Base-by-base conservation (phyloP, 2,113 vertebrate species). In the Clinocottus analis region DNA sequence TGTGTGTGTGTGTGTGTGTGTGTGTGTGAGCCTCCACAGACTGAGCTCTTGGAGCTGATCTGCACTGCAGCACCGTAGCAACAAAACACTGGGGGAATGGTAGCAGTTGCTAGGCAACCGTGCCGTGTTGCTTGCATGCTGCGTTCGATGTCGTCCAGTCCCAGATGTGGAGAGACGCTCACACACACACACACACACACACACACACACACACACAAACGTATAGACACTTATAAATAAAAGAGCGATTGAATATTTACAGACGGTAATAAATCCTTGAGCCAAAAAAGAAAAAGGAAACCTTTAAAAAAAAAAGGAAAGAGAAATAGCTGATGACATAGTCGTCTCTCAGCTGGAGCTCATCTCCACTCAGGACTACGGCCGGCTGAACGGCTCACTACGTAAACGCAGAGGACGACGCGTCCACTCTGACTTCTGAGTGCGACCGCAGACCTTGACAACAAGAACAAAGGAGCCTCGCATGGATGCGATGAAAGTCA, bases 31-130 rank as follows among this genome's bases (percentile, higher is more conserved):
- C 91, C 90, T 91, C 90, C 75, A 92, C 82, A 89, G 90, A 85
- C 86, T 29, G 68, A 84, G 87, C 88, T 92, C 89, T 90, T 80
- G 82, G 81, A 91, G 90, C 84, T 89, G 88, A 93, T 93, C 93
- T 94, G 93, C 92, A 93, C 92, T 94, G 93, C 93, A 94, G 92
- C 78, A 92, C 86, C 86, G 91, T 92, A 91, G 91, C 92, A 93
- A 93, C 90, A 92, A 93, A 93, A 93, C 90, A 94, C 92, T 87
- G 80, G 89, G 91, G 89, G 89, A 89, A 90, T 86, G 87, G 92
- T 80, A 91, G 91, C 91, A 93, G 93, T 94, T 94, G 92, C 92
- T 93, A 93, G 89, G 93, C 92, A 93, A 93, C 90, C 91, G 83
- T 88, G 88, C 91, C 74, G 83, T 91, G 87, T 93, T 91, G 88